Evolutionary conservation across 2,113 vertebrate species (phyloP), one percentile per base, ranked within the genome.

Genomic region (Otis tarda): DNA sequence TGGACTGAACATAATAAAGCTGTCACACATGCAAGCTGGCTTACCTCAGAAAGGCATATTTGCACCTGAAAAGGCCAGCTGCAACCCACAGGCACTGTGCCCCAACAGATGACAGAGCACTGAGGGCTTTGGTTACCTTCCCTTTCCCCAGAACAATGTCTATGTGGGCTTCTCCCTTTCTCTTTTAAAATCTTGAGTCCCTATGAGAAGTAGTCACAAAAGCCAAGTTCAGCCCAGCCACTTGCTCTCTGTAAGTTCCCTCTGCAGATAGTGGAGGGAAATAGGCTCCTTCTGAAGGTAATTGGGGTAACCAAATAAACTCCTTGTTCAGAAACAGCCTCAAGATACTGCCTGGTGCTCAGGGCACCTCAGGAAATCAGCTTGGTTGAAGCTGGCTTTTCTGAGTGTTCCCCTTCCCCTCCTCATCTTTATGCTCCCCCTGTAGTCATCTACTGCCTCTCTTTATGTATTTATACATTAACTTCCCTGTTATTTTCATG

Each of bases 91-190:
- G 41, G n/a, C 5, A 6, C 33, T 30, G 35, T 31, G 22, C 31
- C n/a, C 28, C 37, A 57, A 22, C 23, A 30, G 17, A 7, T 39
- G 15, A 33, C 37, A n/a, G 50, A 67, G 31, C 47, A 60, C 30
- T 0, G 0, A n/a, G 19, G 28, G 14, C 22, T 75, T 45, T 33
- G 33, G 16, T 17, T 12, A 14, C 22, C 37, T 71, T 45, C 39
- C n/a, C 11, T 52, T 52, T 68, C 43, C 27, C 9, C 49, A 7
- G 37, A 52, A 63, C 55, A 23, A 47, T 4, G 2, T 2, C 77
- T 76, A 7, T 33, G 45, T 14, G 12, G 9, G 22, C 20, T 41
- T 93, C 25, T 55, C 15, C 41, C 28, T 55, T 82, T 33, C 52
- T 69, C 21, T 75, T 77, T 24, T 35, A 25, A 56, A 80, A 67